A percentile compares a stretch with the other conserved stretches of the same genome.
These are phyloP conservation scores for Anableps anableps DNA, from an alignment of 2,797 vertebrate species.

Conservation along the genomic window DNA sequence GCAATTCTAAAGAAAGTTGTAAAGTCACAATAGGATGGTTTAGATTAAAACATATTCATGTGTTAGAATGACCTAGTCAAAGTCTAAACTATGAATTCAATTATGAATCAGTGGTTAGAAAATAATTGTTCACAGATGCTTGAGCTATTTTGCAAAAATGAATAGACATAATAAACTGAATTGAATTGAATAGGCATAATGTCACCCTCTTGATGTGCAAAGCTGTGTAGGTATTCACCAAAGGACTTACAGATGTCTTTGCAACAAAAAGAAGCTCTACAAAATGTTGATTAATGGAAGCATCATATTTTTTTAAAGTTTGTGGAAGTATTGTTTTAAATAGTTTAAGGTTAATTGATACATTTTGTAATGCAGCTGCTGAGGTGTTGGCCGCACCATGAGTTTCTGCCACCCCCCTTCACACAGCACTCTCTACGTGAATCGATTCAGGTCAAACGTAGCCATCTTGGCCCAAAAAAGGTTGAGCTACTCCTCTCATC, in stretches of 20 bases:
- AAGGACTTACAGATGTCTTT: not conserved
- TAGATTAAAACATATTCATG: too few relatives aligned
- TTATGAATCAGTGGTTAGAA: too few relatives aligned
- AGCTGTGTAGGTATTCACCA: not conserved
- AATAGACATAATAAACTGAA: too few relatives aligned
- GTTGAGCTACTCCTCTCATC: constrained; percentile 38
- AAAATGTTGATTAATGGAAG: not conserved
- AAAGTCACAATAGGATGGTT: too few relatives aligned
- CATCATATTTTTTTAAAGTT: not conserved
- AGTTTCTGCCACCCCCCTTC: constrained; percentile 28
- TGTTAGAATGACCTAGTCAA: too few relatives aligned
- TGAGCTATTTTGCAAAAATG: not conserved
- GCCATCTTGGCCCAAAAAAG: constrained; percentile 66
- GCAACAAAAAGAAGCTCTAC: not conserved
- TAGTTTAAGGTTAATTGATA: not conserved
- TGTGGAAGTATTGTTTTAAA: not conserved
- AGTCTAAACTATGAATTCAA: too few relatives aligned
- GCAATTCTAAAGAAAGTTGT: too few relatives aligned
- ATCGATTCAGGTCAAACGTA: constrained; percentile 70
- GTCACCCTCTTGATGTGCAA: not conserved
- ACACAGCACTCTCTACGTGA: constrained; percentile 31
- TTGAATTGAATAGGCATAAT: not conserved
- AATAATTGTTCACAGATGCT: too few relatives aligned
- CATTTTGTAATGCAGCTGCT: constrained; percentile 35
- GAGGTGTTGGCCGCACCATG: constrained; percentile 55